Base-by-base conservation (phyloP, 2,888 invertebrate genomes). In the Scaptodrosophila latifasciaeformis region DNA sequence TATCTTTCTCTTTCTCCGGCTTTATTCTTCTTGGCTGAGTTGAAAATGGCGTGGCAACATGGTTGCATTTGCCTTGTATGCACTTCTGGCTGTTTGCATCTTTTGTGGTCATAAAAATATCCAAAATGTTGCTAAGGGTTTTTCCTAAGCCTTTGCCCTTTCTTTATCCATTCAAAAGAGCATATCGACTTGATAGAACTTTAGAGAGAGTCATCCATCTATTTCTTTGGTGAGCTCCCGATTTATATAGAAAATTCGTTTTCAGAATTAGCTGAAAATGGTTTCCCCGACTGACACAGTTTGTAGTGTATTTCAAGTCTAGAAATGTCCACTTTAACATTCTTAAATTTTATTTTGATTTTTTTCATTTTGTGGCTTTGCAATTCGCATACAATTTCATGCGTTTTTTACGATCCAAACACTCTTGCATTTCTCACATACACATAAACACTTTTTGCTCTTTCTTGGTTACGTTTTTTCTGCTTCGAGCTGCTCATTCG, bases 331-430 rank as follows among this genome's bases (percentile, higher is more conserved):
- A n/a, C n/a, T n/a, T n/a, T n/a, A n/a, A n/a, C n/a, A n/a, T n/a
- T n/a, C n/a, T n/a, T n/a, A n/a, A n/a, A n/a, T n/a, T n/a, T n/a
- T n/a, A 40, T 48, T 48, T 30, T 19, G 40, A 21, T 30, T 39
- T 12, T 50, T 55, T 58, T 49, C 31, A 49, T 44, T 53, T 27
- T 50, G 57, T 27, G 45, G 52, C 50, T 43, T 50, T 53, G 54
- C 62, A 62, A 62, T 24, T 24, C 24, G 24, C 24, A 3, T 24
- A 7, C 24, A 60, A 54, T 57, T 77, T 65, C 71, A 67, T 70
- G 59, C 47, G 53, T 53, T 74, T 71, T 77, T 71, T 74, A 71
- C 65, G 78, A 59, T 72, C 56, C 62, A 57, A 57, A 54, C 51
- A 45, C 27, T 43, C 24, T 15, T n/a, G n/a, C n/a, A n/a, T 10